Base-by-base conservation (phyloP, 2,113 vertebrate species). In the Amphilophus citrinellus region DNA sequence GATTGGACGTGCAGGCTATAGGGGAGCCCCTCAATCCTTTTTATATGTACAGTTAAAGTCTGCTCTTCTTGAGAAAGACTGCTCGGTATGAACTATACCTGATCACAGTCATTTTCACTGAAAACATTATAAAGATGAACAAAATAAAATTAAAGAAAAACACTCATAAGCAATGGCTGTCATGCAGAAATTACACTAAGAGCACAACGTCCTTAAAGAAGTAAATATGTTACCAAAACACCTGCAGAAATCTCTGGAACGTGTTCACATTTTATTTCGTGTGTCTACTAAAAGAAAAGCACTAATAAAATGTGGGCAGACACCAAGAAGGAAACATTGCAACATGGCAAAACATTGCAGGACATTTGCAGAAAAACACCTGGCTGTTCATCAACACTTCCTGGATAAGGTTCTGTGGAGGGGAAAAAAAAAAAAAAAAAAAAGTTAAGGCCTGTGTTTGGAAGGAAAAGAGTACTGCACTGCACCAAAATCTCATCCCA, bases 391-490 rank as follows among this genome's bases (percentile, higher is more conserved):
- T 71, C 24, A 71, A 50, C 66, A 13, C 53, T 56, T 56, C 53
- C 3, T 20, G n/a, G 57, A 58, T 10, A 58, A 35, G 32, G 47
- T 73, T 44, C 27, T 73, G 27, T 56, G 27, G 17, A 73, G 11
- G 32, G 53, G 27, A 2, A 1, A 50, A 0, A 27, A 4, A 10
- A 2, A 6, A 30, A n/a, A 50, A n/a, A 53, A 20, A 73, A 0
- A 27, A 32, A 59, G 47, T 73, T 56, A 32, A 73, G 17, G 47
- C 17, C 27, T 73, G 17, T 53, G 6, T 57, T n/a, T 57, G 53
- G 20, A 57, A n/a, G 57, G n/a, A 73, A 56, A 73, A 53, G 27
- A 56, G 27, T 32, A 73, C 47, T 73, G 68, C 68, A 73, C 20
- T 73, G 68, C 68, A 73, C 47, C 68, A 73, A 20, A 73, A 56